Conservation (phyloP, 2,888 invertebrate species). For the Hanleya hanleyi region DNA sequence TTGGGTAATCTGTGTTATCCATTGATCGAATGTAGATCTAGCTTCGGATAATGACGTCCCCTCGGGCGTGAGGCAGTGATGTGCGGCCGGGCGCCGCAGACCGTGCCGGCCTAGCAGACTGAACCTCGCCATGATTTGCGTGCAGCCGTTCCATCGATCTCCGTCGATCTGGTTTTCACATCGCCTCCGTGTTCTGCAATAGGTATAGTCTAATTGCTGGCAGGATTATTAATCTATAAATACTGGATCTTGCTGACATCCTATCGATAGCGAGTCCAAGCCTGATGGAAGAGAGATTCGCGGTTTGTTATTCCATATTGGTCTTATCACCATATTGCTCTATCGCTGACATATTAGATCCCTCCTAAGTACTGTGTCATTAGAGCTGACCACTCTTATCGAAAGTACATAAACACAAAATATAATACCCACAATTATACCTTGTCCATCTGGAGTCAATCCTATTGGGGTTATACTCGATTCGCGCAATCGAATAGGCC, state of each 20-base stretch:
- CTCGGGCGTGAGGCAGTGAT: background rate
- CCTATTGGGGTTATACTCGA: too few species aligned
- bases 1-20: constrained; percentile 7
- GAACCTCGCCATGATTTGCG: background rate
- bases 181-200: background rate
- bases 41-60: background rate
- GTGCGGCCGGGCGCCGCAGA: background rate
- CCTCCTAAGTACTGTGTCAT: too few species aligned
- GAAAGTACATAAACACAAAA: too few species aligned
- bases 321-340: too few species aligned
- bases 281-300: too few species aligned
- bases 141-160: background rate
- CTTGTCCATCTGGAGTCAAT: too few species aligned
- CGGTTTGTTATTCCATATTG: too few species aligned
- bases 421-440: too few species aligned
- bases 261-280: too few species aligned
- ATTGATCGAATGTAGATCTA: constrained; percentile 6
- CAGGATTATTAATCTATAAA: constrained; percentile 9
- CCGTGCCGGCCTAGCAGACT: background rate
- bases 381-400: too few species aligned
- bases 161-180: background rate
- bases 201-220: constrained; percentile 9
- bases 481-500: too few species aligned
- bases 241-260: background rate
- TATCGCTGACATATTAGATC: too few species aligned